A percentile compares a stretch with the other conserved stretches of the same genome.
phyloP scores from a whole-genome alignment of 1,140 invertebrate species.

The Danaus melanippus region DNA sequence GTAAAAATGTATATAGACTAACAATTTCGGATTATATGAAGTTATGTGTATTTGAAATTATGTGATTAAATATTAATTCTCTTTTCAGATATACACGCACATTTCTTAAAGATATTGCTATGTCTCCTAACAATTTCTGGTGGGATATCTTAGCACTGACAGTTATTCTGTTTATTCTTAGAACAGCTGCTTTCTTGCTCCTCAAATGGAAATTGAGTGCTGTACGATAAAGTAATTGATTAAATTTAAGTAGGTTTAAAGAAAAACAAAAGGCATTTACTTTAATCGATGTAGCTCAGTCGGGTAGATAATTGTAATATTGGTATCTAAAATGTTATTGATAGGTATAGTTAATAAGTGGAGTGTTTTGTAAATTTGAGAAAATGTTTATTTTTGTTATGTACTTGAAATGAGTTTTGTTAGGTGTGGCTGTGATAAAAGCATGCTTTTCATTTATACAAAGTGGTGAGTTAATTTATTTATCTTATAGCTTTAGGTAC shows the following conservation, averaged over 20 bases:
- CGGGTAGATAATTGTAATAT: no score
- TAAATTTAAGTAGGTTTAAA: no score
- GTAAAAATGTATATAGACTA: constrained; percentile 36
- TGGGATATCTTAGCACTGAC: constrained; percentile 84
- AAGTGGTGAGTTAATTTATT: not conserved
- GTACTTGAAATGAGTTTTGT: no score
- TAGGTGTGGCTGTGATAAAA: constrained; percentile 16
- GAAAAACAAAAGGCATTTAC: not conserved
- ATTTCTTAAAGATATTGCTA: constrained; percentile 85
- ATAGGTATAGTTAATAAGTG: no score
- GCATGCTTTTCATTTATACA: no score
- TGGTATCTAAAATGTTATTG: constrained; percentile 7
- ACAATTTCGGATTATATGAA: not conserved
- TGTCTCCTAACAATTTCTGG: constrained; percentile 86
- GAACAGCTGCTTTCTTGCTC: constrained; percentile 83
- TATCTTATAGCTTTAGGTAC: not conserved
- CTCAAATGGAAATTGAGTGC: constrained; percentile 84
- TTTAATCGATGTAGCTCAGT: no score
- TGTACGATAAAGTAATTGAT: constrained; percentile 70
- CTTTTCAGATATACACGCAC: constrained; percentile 76
- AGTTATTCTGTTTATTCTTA: constrained; percentile 79
- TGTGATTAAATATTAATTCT: constrained; percentile 1
- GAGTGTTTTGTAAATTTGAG: no score
- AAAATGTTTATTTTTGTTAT: no score
- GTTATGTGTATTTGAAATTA: no score